Evolutionary conservation across 2,797 vertebrate genomes (phyloP).

Genomic region (Denticeps clupeoides): DNA sequence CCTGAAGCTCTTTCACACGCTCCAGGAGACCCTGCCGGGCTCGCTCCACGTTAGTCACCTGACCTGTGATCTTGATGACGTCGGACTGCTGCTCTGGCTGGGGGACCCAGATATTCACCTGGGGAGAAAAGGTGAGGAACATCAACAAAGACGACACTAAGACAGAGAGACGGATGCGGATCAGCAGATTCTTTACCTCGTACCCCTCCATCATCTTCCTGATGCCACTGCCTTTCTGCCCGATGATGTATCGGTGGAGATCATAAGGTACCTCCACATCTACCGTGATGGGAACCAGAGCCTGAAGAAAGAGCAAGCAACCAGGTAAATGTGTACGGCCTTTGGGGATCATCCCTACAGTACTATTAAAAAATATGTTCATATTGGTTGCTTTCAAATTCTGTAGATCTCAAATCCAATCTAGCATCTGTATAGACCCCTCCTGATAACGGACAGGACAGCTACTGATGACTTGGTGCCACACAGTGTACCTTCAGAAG

Average conservation of each 20-base stretch:
- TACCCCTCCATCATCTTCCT: conserved; percentile 76
- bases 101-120: conserved; percentile 73
- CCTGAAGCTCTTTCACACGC: conserved; percentile 64
- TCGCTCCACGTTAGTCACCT: conserved; percentile 56
- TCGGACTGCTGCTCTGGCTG: conserved; percentile 68
- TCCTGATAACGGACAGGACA: too few relatives aligned
- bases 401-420: background rate
- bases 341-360: too few relatives aligned
- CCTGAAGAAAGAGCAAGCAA: conserved; percentile 32
- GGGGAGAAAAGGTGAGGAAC: conserved; percentile 10
- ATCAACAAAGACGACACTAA: too few relatives aligned
- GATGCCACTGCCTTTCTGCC: conserved; percentile 70
- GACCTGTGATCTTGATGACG: conserved; percentile 63
- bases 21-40: conserved; percentile 56
- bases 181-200: conserved; percentile 43
- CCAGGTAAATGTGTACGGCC: too few relatives aligned
- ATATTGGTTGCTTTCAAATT: background rate
- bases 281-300: conserved; percentile 63
- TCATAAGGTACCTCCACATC: conserved; percentile 64
- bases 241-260: conserved; percentile 68
- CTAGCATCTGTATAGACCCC: too few relatives aligned
- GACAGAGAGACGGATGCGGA: background rate
- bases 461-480: too few relatives aligned
- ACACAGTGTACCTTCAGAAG: too few relatives aligned
- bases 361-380: background rate